Conservation (phyloP, 2,888 invertebrate species). For the Lasioglossum pauxillum region DNA sequence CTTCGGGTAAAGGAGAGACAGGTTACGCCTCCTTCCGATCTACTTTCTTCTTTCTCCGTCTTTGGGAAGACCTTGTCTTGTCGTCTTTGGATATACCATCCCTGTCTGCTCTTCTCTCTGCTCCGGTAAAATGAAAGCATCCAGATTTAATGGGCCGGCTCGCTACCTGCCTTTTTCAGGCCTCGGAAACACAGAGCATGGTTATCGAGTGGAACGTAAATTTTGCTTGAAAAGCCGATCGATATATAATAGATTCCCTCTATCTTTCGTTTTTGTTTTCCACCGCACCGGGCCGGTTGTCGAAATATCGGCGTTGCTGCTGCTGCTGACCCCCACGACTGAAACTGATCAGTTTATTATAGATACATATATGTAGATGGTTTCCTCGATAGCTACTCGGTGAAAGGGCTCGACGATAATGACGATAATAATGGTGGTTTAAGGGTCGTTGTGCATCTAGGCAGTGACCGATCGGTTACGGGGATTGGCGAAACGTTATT, state of each 20-base stretch:
- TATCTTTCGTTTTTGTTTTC: constrained; percentile 3
- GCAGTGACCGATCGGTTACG: not conserved
- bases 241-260: not conserved
- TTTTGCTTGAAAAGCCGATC: constrained; percentile 27
- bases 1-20: constrained; percentile 35
- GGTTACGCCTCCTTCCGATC: constrained; percentile 47
- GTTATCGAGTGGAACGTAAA: constrained; percentile 43
- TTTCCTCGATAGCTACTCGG: not conserved
- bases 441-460: not conserved
- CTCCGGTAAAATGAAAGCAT: constrained; percentile 44
- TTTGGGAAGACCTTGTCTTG: constrained; percentile 14
- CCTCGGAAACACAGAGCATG: constrained; percentile 20
- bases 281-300: not conserved
- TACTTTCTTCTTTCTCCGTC: constrained; percentile 25
- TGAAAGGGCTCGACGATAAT: not conserved
- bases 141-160: constrained; percentile 49
- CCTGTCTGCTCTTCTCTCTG: not conserved
- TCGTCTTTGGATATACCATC: not conserved
- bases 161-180: not conserved
- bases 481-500: not conserved
- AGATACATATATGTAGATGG: not conserved
- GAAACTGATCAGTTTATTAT: constrained; percentile 6
- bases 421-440: not conserved
- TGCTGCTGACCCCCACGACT: not conserved
- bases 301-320: not conserved